A percentile compares a stretch with the other conserved stretches of the same genome.
Evolutionary conservation across 2,113 vertebrate species (phyloP).

Genomic region (Phaethon lepturus): DNA sequence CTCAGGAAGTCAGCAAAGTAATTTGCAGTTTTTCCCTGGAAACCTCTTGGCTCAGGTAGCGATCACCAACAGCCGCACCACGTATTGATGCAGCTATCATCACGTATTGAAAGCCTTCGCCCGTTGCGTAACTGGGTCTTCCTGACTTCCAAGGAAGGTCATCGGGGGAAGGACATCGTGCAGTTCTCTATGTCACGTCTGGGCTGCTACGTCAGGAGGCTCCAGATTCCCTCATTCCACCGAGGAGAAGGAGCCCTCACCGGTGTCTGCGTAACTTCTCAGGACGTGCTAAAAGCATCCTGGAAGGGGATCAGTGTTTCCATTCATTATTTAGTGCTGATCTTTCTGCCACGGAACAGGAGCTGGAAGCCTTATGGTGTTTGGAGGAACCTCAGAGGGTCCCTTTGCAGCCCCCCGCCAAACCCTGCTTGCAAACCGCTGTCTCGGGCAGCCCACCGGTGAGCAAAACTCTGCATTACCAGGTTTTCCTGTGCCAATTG

Average conservation of each 20-base stretch:
- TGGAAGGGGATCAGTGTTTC: background rate
- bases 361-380: background rate
- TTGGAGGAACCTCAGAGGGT: background rate
- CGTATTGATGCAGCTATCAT: rapidly evolving
- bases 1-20: background rate
- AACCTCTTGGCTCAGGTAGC: background rate
- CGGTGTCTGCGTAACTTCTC: rapidly evolving
- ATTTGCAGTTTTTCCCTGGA: background rate
- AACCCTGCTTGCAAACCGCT: background rate
- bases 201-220: background rate
- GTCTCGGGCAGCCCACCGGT: background rate
- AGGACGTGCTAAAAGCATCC: background rate
- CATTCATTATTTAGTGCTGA: background rate
- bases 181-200: background rate
- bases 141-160: background rate
- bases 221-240: background rate
- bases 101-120: rapidly evolving
- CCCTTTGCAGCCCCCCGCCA: background rate
- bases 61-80: rapidly evolving
- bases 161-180: background rate
- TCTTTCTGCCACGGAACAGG: background rate
- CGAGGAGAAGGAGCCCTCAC: background rate
- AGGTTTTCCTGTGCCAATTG: background rate
- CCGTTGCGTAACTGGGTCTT: background rate
- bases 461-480: background rate